Evolutionary conservation across 1,140 invertebrate species (phyloP).

Genomic region (Caenorhabditis briggsae): DNA sequence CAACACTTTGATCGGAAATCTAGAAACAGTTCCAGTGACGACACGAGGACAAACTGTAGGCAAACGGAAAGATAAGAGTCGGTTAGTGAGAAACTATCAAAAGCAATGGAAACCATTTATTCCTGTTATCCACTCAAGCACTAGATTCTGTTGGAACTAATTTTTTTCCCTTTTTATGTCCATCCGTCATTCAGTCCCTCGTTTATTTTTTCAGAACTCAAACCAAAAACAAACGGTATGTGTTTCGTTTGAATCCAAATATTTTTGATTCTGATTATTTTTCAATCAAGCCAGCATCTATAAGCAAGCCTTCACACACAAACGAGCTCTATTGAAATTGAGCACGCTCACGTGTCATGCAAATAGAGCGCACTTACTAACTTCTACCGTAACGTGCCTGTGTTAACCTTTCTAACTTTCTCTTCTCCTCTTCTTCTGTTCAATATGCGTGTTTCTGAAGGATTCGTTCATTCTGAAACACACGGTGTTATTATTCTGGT

Average conservation of each 20-base stretch:
- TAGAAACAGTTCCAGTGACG: slow-evolving; percentile 97
- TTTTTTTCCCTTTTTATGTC: neutral
- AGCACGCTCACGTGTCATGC: slow-evolving; percentile 50
- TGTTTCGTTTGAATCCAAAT: slow-evolving; percentile 9
- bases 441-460: no score
- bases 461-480: no score
- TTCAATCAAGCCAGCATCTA: slow-evolving; percentile 1
- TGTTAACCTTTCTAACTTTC: slow-evolving; percentile 27
- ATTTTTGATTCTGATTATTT: neutral
- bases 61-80: slow-evolving; percentile 93
- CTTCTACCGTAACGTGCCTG: slow-evolving; percentile 31
- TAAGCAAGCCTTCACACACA: neutral
- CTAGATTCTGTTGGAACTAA: slow-evolving; percentile 1
- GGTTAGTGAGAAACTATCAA: slow-evolving; percentile 89
- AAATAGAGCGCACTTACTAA: slow-evolving; percentile 52
- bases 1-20: slow-evolving; percentile 96
- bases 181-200: slow-evolving; percentile 6
- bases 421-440: neutral
- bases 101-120: slow-evolving; percentile 85
- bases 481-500: no score
- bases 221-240: slow-evolving; percentile 61
- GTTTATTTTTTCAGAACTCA: slow-evolving; percentile 56
- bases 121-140: slow-evolving; percentile 37
- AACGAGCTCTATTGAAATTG: neutral
- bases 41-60: slow-evolving; percentile 84